Evolutionary conservation across 1,140 invertebrate species (phyloP), one percentile per base, ranked within the genome.

Genomic region (Drosophila paulistorum): DNA sequence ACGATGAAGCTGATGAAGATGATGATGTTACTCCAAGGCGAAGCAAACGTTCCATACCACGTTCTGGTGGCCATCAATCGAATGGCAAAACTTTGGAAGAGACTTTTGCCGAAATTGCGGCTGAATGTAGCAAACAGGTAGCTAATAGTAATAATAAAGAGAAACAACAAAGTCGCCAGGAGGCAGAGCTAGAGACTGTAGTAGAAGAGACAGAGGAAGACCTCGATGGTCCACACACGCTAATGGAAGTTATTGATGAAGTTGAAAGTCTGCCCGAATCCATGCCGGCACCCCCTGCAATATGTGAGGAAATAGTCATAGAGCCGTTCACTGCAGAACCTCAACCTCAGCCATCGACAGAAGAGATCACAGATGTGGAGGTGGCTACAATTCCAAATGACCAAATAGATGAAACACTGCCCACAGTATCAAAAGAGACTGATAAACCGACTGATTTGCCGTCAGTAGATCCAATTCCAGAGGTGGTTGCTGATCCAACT

Each of bases 81-180:
- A 65, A 57, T 33, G 70, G 69, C 10, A 85, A 79, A 48, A 78
- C 84, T 0, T 63, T 87, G 9, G 83, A 87, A 58, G 77, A 87
- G 42, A 82, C 70, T 10, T 87, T 89, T 55, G 83, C 83, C 7
- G 68, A 89, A 26, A 89, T 87, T 11, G 65, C 79, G 2, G 79
- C 80, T 7, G 48, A 55, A 11, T 83, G 84, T 58, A 68, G 70
- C 51, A 65, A 80, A 42, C 66, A 65, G 14, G 65, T 68, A 4
- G 57, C 35, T 1, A 30, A 7, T 30, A 30, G 0, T 1, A 23
- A 20, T 20, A 20, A 23, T 3, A 51, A 51, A 20, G 45, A 51
- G 17, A 51, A 23, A 20, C 17, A 10, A 11, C 45, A 13, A 9
- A 39, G 9, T 9, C 35, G 10, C 9, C 35, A 5, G 4, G 35